Percentiles rank a stretch among this genome's conserved stretches.
Evolutionary conservation across 2,113 vertebrate genomes (phyloP).

Genomic region (Leucopternis melanops): DNA sequence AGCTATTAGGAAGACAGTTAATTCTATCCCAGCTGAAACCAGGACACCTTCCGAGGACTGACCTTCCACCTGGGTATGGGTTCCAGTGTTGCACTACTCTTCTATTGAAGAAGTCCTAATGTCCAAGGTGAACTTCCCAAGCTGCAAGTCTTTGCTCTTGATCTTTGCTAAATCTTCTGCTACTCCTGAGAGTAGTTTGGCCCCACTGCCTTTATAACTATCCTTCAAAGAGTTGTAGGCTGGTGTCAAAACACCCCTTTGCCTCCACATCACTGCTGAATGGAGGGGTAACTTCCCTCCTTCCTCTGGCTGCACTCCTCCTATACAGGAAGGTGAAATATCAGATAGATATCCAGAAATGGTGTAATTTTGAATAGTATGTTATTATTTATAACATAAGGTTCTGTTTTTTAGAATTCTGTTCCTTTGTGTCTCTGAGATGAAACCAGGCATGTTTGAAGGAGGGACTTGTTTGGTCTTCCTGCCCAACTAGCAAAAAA

Average conservation of each 20-base stretch:
- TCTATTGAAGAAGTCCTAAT: not conserved
- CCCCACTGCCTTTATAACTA: not conserved
- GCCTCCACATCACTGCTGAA: not conserved
- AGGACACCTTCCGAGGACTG: not conserved
- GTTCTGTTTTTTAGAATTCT: not conserved
- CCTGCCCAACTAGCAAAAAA: not conserved
- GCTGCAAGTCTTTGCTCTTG: not conserved
- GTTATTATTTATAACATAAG: not conserved
- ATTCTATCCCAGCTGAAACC: too few relatives aligned
- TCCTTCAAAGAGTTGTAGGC: not conserved
- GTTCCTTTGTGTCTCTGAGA: not conserved
- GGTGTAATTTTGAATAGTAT: not conserved
- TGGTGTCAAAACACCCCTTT: not conserved
- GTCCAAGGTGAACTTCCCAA: not conserved
- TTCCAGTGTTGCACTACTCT: not conserved
- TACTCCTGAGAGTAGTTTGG: not conserved
- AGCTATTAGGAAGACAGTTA: too few relatives aligned
- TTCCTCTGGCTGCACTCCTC: not conserved
- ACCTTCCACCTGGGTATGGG: not conserved
- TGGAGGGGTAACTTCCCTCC: not conserved
- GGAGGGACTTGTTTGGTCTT: not conserved
- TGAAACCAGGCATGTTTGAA: not conserved
- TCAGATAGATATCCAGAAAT: not conserved
- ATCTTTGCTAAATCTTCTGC: not conserved
- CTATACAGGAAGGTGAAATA: not conserved